Conservation (phyloP, 2,113 vertebrate species). For the Oreochromis spilurus region DNA sequence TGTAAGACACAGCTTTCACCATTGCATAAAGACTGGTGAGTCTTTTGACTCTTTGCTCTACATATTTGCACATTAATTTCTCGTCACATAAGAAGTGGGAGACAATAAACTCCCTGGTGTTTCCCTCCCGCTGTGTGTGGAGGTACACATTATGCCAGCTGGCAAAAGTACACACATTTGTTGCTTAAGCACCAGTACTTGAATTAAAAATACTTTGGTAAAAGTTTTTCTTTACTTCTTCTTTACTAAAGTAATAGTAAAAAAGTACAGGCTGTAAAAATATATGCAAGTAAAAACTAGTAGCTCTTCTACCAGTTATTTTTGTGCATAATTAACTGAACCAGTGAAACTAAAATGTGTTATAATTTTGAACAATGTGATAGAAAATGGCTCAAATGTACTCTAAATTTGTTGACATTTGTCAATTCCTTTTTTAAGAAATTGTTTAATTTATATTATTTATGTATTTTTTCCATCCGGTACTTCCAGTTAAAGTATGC, state of each 20-base stretch:
- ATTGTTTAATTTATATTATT: neutral
- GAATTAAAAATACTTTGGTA: neutral
- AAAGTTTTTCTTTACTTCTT: neutral
- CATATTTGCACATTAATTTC: neutral
- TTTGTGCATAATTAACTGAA: neutral
- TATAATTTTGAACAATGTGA: neutral
- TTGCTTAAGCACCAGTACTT: neutral
- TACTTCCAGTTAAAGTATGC: neutral
- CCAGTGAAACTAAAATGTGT: neutral
- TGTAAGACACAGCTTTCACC: rapidly evolving
- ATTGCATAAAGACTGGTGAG: neutral
- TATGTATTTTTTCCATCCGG: neutral
- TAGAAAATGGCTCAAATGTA: neutral
- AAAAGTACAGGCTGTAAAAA: neutral
- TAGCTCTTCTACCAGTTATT: neutral
- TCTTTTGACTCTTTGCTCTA: neutral
- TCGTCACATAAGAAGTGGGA: neutral
- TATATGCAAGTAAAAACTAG: neutral
- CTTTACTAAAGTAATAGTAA: neutral
- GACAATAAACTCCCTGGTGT: rapidly evolving
- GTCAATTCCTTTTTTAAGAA: neutral
- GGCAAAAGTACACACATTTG: neutral
- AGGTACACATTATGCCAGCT: neutral
- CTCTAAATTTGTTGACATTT: neutral
- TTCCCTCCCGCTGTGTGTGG: neutral